A percentile compares a stretch with the other conserved stretches of the same genome.
Evolutionary conservation across 2,797 vertebrate species (phyloP).

Genomic region (Eospalax fontanierii): DNA sequence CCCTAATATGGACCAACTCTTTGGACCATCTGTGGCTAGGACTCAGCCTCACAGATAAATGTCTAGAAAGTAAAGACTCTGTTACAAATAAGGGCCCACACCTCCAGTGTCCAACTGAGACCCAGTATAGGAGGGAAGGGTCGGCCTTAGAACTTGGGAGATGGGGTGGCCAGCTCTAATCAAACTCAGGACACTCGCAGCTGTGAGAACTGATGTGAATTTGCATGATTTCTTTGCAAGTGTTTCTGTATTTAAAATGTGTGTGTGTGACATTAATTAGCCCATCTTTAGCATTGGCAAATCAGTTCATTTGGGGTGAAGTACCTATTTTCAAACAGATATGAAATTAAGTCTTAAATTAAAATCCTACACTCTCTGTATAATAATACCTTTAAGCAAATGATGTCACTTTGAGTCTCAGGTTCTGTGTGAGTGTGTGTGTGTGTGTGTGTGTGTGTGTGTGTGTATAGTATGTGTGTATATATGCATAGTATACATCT

Average conservation of each 20-base stretch:
- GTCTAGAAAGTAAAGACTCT: neutral
- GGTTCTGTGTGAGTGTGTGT: no score
- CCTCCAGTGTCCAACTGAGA: neutral
- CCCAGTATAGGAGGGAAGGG: neutral
- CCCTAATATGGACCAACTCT: neutral
- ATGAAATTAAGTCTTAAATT: conserved; percentile 6
- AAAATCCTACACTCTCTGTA: neutral
- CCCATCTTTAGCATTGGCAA: neutral
- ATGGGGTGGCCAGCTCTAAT: neutral
- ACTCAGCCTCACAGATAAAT: neutral
- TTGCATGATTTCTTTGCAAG: neutral
- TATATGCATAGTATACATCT: neutral
- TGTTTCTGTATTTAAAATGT: conserved; percentile 23
- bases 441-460: neutral
- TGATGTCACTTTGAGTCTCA: neutral
- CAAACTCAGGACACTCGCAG: neutral
- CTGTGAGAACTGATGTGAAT: neutral
- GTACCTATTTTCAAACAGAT: conserved; percentile 33
- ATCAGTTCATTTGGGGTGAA: neutral
- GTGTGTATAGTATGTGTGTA: neutral
- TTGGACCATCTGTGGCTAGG: neutral
- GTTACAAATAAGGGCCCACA: neutral
- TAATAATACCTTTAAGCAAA: neutral
- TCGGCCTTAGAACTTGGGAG: neutral
- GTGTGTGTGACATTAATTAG: neutral